Evolutionary conservation across 1,140 invertebrate species (phyloP).

Genomic region (Drosophila sproati): DNA sequence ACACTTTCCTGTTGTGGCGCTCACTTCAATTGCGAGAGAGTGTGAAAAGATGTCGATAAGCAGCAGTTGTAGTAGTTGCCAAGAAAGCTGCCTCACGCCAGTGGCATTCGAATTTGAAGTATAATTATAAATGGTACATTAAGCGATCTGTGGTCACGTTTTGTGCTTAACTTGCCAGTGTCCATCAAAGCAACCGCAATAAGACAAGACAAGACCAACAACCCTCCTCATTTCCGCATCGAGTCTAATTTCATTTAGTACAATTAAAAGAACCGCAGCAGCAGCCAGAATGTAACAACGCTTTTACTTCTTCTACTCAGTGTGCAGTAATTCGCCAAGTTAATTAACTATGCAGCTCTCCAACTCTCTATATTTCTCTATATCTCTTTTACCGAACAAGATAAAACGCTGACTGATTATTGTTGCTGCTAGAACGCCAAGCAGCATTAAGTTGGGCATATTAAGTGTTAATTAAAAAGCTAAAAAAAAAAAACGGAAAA

Average conservation of each 20-base stretch:
- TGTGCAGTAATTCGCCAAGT: constrained; percentile 57
- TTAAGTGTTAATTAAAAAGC: constrained; percentile 70
- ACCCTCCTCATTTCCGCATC: constrained; percentile 61
- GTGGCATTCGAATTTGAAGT: neutral
- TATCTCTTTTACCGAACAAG: neutral
- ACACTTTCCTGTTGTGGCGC: constrained; percentile 55
- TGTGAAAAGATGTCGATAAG: constrained; percentile 14
- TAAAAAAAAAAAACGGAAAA: constrained; percentile 77
- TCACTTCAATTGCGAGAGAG: constrained; percentile 19
- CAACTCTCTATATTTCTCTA: neutral
- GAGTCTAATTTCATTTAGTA: constrained; percentile 65
- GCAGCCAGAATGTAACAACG: constrained; percentile 28
- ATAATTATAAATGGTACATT: constrained; percentile 23
- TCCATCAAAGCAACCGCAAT: constrained; percentile 29
- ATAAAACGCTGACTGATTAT: constrained; percentile 55
- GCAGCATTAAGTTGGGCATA: constrained; percentile 32
- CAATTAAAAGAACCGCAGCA: constrained; percentile 60
- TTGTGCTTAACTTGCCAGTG: neutral
- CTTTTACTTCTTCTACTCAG: constrained; percentile 39
- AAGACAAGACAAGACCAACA: constrained; percentile 10
- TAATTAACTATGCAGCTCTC: constrained; percentile 70
- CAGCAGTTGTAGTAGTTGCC: neutral
- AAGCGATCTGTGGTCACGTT: neutral
- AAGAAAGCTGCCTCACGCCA: constrained; percentile 14
- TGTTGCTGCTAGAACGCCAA: constrained; percentile 8